These are phyloP conservation scores for Netelia melanura DNA, from an alignment of 2,888 invertebrate genomes.

Conservation along the genomic window DNA sequence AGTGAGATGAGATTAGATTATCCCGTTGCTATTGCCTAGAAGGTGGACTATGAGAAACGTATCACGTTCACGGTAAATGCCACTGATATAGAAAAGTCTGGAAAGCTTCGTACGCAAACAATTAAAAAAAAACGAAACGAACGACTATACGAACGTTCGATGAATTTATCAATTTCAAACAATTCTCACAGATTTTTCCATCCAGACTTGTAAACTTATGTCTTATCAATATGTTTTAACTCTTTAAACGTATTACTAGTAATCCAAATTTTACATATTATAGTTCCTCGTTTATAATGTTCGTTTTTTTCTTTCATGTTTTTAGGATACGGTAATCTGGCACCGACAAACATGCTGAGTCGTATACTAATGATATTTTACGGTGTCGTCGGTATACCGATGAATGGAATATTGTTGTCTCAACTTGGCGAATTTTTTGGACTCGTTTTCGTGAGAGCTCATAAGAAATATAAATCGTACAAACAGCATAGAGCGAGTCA, in stretches of 20 bases:
- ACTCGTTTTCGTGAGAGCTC: slow-evolving; percentile 88
- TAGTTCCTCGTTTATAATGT: too few relatives aligned
- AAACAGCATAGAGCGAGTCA: slow-evolving; percentile 87
- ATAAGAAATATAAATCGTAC: slow-evolving; percentile 92
- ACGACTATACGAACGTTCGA: background rate
- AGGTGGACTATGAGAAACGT: slow-evolving; percentile 29
- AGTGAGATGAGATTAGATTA: slow-evolving; percentile 62
- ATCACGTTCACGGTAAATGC: slow-evolving; percentile 43
- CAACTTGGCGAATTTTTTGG: slow-evolving; percentile 94
- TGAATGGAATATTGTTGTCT: slow-evolving; percentile 89
- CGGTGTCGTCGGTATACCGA: slow-evolving; percentile 93
- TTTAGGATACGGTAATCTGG: slow-evolving; percentile 95
- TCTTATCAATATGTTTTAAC: too few relatives aligned
- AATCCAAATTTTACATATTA: too few relatives aligned
- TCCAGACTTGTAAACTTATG: too few relatives aligned
- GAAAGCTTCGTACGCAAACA: background rate
- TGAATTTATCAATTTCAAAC: too few relatives aligned
- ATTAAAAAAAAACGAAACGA: background rate
- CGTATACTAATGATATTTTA: slow-evolving; percentile 95
- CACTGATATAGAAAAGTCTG: slow-evolving; percentile 36
- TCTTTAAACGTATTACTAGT: too few relatives aligned
- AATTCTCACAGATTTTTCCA: too few relatives aligned
- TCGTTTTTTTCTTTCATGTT: background rate
- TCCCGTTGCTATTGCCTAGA: slow-evolving; percentile 44
- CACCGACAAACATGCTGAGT: slow-evolving; percentile 92